These are phyloP conservation scores for Plusia festucae DNA, from an alignment of 2,888 invertebrate genomes.

Conservation along the genomic window DNA sequence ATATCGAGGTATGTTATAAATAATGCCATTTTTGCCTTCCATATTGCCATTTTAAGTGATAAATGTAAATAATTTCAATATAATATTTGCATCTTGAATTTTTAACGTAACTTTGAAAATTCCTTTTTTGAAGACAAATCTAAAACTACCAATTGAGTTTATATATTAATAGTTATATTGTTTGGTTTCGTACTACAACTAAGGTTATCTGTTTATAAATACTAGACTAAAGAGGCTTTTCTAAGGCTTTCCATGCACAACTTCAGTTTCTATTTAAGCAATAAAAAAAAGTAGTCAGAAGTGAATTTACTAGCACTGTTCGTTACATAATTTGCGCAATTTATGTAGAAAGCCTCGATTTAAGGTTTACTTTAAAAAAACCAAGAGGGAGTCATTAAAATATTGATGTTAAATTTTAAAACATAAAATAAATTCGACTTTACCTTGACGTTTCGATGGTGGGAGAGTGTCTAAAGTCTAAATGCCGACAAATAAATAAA, in stretches of 20 bases:
- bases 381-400: not conserved
- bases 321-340: too few relatives aligned
- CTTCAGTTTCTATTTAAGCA: not conserved
- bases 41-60: too few relatives aligned
- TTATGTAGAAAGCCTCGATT: slow-evolving; percentile 18
- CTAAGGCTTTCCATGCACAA: slow-evolving; percentile 11
- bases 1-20: not conserved
- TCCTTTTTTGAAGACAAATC: slow-evolving; percentile 58
- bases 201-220: slow-evolving; percentile 63
- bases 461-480: slow-evolving; percentile 78
- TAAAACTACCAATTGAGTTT: slow-evolving; percentile 64
- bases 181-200: slow-evolving; percentile 82
- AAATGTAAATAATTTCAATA: not conserved
- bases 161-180: slow-evolving; percentile 71
- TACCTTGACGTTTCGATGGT: slow-evolving; percentile 66
- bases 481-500: slow-evolving; percentile 70
- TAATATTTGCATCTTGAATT: not conserved
- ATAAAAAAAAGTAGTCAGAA: too few relatives aligned
- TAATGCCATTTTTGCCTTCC: slow-evolving; percentile 7
- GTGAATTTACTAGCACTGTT: too few relatives aligned
- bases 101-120: not conserved
- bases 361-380: not conserved
- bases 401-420: slow-evolving; percentile 9
- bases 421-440: slow-evolving; percentile 24
- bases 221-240: slow-evolving; percentile 33